These are phyloP conservation scores for Galeruca laticollis DNA, from an alignment of 2,888 invertebrate genomes.

Conservation along the genomic window DNA sequence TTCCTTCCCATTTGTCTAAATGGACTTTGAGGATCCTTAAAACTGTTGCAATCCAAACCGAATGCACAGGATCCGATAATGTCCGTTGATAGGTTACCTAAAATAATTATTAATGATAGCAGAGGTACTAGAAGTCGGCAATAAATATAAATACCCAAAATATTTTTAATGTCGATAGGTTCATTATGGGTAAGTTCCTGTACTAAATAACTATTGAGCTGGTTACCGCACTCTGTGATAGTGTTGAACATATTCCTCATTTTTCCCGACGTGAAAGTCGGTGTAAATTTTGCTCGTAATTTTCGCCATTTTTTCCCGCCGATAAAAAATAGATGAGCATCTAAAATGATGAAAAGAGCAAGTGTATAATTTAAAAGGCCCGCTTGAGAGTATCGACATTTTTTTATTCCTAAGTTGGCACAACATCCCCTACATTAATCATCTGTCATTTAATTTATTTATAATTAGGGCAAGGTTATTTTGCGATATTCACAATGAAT, in stretches of 20 bases:
- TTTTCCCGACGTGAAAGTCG: constrained; percentile 75
- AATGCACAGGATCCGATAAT: too few species aligned
- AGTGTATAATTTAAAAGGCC: too few species aligned
- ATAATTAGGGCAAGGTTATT: too few species aligned
- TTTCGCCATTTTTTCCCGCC: constrained; percentile 48
- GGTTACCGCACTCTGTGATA: constrained; percentile 68
- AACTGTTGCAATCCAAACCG: constrained; percentile 71
- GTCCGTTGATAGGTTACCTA: constrained; percentile 45
- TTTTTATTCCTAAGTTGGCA: too few species aligned
- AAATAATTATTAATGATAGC: constrained; percentile 30
- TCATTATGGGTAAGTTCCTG: constrained; percentile 23
- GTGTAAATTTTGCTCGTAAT: constrained; percentile 65
- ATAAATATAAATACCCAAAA: too few species aligned
- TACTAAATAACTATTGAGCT: constrained; percentile 31
- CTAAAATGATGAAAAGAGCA: too few species aligned
- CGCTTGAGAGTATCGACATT: too few species aligned
- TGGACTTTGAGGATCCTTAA: constrained; percentile 67
- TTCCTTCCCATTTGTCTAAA: constrained; percentile 59
- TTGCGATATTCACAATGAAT: too few species aligned
- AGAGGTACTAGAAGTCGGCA: too few species aligned
- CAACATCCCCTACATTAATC: too few species aligned
- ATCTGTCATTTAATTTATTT: too few species aligned
- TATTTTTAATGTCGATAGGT: constrained; percentile 38
- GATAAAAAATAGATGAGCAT: constrained; percentile 57
- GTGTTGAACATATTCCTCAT: constrained; percentile 73